Evolutionary conservation across 2,888 invertebrate species (phyloP), one percentile per base, ranked within the genome.

Genomic region (Sturmia bella): DNA sequence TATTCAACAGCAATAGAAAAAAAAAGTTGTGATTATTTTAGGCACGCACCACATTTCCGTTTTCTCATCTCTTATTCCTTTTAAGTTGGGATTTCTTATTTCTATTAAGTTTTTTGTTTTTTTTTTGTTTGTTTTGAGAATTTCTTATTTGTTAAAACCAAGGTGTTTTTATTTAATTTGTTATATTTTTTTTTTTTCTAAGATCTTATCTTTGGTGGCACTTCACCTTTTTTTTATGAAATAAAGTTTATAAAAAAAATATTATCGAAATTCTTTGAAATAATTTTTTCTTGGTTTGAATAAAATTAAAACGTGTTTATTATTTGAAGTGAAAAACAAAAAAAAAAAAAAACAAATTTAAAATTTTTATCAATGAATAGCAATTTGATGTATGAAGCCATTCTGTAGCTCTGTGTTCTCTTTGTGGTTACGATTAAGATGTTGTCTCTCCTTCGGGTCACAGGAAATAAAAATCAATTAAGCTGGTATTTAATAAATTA

Each of bases 21-120:
- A 76, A 76, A 73, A 72, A 76, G 72, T 70, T 80, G 84, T 84
- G 85, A 84, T 85, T 85, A 85, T 85, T 85, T 84, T 84, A 83
- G 84, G 85, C 85, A 85, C 85, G 85, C 84, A 85, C 84, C 81
- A 84, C 84, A 84, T 85, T 85, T 85, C 85, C 85, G 85, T 83
- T 84, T 82, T 82, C 78, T 82, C 82, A 82, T 82, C 82, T 82
- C 52, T 59, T 75, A 82, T 82, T 82, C 78, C 66, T 78, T 82
- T 82, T 78, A 70, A 78, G 74, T 78, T 82, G 78, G 70, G 59
- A 50, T 61, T 61, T 57, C 61, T 45, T 52, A 64, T 83, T 80
- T 82, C 68, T 79, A 79, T 68, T 80, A 77, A 64, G 56, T 43
- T 59, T 59, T 64, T 21, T 66, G 9, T 21, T 64, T 24, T 64